Evolutionary conservation across 2,113 vertebrate genomes (phyloP), one percentile per base, ranked within the genome.

Genomic region (Kryptolebias marmoratus): DNA sequence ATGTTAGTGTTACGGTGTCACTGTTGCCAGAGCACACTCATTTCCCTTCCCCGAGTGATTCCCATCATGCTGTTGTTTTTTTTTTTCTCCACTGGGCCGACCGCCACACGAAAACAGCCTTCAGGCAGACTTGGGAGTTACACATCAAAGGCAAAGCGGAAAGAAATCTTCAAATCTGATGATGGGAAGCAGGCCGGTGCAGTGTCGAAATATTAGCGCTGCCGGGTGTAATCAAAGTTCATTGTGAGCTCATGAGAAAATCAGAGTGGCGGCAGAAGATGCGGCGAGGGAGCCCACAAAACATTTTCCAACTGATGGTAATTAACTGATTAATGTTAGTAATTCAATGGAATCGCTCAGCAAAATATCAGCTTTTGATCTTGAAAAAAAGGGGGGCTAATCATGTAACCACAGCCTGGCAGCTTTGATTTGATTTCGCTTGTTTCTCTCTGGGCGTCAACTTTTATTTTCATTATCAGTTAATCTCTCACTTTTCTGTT

Each of bases 91-190:
- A 16, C 64, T 68, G 69, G 79, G 88, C 65, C 13, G 15, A 27
- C 77, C 65, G 67, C 82, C 75, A 75, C 82, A 65, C 64, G 69
- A 67, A 79, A 77, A 80, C 73, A 80, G 52, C 81, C 85, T 68
- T 75, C 58, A 39, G 83, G 78, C 85, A 69, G 73, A 74, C 64
- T 58, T 36, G 30, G 77, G 80, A 77, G 59, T 79, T 80, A 27
- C 83, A 84, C 78, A 80, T 90, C 84, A 85, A 84, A 87, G 73
- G 73, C 76, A 77, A 69, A 84, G 74, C 42, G 50, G 76, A 82
- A 75, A 78, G 47, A 80, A 82, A 85, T 83, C 67, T 77, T 65
- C 60, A 79, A 75, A 80, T 77, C 50, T 71, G 79, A 56, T 68
- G 71, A 83, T 73, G 76, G 75, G 73, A 73, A 80, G 75, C 73